Conservation (phyloP, 2,113 vertebrate genomes). For the Tetrax tetrax region DNA sequence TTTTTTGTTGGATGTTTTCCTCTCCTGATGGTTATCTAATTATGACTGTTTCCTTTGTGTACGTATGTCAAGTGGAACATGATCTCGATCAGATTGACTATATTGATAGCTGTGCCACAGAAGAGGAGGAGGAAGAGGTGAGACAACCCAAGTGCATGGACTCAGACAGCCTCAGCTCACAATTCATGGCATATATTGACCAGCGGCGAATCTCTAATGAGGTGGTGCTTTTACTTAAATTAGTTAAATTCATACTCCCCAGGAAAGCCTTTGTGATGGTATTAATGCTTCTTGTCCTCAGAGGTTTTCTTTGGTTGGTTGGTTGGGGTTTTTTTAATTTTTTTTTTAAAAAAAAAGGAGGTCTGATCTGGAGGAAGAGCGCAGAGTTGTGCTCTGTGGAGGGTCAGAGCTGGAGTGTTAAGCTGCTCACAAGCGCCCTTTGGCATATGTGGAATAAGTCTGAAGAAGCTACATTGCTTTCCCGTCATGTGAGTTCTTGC, state of each 20-base stretch:
- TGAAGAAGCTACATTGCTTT: neutral
- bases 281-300: neutral
- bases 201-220: conserved; percentile 82
- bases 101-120: conserved; percentile 85
- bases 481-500: neutral
- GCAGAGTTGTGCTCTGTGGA: neutral
- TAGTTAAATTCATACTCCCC: neutral
- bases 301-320: neutral
- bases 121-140: conserved; percentile 85
- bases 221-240: conserved; percentile 64
- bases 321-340: neutral
- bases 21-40: conserved; percentile 18
- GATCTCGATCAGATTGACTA: conserved; percentile 90
- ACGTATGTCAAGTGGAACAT: conserved; percentile 76
- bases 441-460: neutral
- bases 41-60: conserved; percentile 2
- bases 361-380: neutral
- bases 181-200: conserved; percentile 89
- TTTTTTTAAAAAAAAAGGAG: neutral
- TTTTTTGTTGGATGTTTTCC: neutral
- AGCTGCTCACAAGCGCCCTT: neutral
- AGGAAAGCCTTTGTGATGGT: neutral
- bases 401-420: neutral
- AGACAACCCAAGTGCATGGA: conserved; percentile 73
- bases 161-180: conserved; percentile 84